Percentiles rank a stretch among this genome's conserved stretches.
phyloP scores from a whole-genome alignment of 92 coral and sea anemone species.

The Porites divaricata region DNA sequence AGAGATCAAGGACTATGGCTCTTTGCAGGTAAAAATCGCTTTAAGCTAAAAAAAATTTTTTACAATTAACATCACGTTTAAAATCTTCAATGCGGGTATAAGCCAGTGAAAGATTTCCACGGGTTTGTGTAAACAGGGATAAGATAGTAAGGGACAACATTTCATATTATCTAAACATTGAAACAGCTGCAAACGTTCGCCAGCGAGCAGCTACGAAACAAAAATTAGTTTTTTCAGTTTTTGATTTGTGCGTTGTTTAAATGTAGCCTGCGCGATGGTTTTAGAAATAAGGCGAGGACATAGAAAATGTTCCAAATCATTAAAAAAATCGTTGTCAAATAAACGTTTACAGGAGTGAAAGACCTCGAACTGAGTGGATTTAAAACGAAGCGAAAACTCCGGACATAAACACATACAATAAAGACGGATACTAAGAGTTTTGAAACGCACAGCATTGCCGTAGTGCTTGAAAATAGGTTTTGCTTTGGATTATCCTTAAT shows the following conservation, averaged over 20 bases:
- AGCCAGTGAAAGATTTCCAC: constrained; percentile 9
- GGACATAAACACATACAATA: not conserved
- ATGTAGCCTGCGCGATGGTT: not conserved
- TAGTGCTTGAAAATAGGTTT: not conserved
- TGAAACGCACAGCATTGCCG: not conserved
- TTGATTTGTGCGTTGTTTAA: not conserved
- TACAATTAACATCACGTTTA: not conserved
- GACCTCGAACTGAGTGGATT: not conserved
- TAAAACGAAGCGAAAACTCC: not conserved
- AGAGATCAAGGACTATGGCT: not conserved
- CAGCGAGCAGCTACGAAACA: constrained; percentile 4
- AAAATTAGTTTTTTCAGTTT: not conserved
- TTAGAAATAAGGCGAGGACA: not conserved
- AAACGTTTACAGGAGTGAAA: not conserved
- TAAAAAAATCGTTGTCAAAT: not conserved
- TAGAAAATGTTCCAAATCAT: not conserved
- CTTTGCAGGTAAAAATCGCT: not conserved
- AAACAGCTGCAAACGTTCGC: constrained; percentile 29
- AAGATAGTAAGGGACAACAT: constrained; percentile 56
- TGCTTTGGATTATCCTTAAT: constrained; percentile 19
- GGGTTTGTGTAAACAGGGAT: constrained; percentile 59
- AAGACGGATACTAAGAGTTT: constrained; percentile 5
- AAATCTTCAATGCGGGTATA: constrained; percentile 24
- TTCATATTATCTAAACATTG: constrained; percentile 49
- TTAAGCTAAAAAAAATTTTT: not conserved